These are phyloP conservation scores for Phortica okadai DNA, from an alignment of 2,888 invertebrate species.

Conservation along the genomic window DNA sequence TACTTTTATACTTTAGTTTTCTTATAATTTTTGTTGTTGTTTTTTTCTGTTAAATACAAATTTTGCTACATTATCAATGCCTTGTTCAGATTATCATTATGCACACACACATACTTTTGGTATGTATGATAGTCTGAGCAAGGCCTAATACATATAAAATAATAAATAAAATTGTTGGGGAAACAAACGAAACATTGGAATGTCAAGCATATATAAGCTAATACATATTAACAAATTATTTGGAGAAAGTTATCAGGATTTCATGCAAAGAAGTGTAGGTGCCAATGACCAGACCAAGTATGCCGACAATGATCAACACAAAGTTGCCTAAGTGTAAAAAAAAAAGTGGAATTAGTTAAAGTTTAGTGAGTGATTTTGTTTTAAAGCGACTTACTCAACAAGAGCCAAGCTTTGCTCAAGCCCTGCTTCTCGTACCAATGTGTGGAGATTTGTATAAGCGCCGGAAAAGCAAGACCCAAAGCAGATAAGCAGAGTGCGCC, in stretches of 20 bases:
- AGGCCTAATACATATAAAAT: slow-evolving; percentile 19
- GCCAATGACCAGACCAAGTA: slow-evolving; percentile 83
- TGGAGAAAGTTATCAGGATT: slow-evolving; percentile 79
- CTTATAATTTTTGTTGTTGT: slow-evolving; percentile 29
- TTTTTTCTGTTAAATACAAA: slow-evolving; percentile 4
- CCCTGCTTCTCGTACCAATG: slow-evolving; percentile 84
- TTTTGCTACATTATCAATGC: no score
- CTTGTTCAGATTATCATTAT: no score
- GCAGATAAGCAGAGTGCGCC: slow-evolving; percentile 94
- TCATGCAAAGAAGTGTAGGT: slow-evolving; percentile 83
- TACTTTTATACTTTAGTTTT: slow-evolving; percentile 48
- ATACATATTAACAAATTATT: slow-evolving; percentile 44
- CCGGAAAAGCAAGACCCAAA: slow-evolving; percentile 92
- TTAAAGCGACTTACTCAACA: slow-evolving; percentile 76
- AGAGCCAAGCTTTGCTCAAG: slow-evolving; percentile 79
- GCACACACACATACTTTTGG: slow-evolving; percentile 10
- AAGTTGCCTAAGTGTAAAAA: slow-evolving; percentile 74
- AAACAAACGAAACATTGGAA: slow-evolving; percentile 27
- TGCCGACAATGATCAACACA: slow-evolving; percentile 81
- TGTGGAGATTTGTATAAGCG: slow-evolving; percentile 89
- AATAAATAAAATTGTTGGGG: slow-evolving; percentile 29
- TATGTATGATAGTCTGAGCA: not conserved
- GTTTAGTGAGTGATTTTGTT: slow-evolving; percentile 2
- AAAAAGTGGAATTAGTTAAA: slow-evolving; percentile 4
- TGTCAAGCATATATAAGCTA: slow-evolving; percentile 30